A percentile compares a stretch with the other conserved stretches of the same genome.
These are phyloP conservation scores for Pheosia gnoma DNA, from an alignment of 2,888 invertebrate species.

Conservation along the genomic window DNA sequence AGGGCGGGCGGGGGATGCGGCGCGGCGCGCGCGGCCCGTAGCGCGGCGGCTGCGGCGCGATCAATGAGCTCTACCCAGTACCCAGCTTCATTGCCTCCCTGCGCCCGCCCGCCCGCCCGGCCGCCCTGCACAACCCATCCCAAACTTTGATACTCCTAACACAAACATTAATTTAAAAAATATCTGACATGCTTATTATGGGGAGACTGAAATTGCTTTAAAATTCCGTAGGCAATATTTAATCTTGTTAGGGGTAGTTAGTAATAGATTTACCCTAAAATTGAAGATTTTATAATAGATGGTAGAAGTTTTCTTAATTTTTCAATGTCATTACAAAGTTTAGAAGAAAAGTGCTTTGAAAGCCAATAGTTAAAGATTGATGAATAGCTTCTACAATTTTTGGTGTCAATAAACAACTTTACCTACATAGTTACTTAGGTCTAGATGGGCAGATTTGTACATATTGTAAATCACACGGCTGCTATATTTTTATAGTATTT, in stretches of 20 bases:
- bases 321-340: no score
- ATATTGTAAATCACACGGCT: no score
- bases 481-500: no score
- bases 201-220: conserved; percentile 23
- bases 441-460: no score
- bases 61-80: conserved; percentile 73
- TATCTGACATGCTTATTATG: conserved; percentile 47
- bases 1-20: conserved; percentile 47
- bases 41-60: conserved; percentile 51
- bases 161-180: conserved; percentile 61
- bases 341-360: no score
- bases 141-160: conserved; percentile 67
- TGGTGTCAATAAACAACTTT: no score
- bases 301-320: no score
- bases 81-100: conserved; percentile 44
- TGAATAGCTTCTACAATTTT: no score
- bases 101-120: conserved; percentile 39
- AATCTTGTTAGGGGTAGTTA: background rate
- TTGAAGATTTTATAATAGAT: no score
- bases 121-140: conserved; percentile 51
- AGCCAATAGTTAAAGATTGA: no score
- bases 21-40: conserved; percentile 35
- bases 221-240: conserved; percentile 20
- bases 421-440: no score
- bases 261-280: no score